These are phyloP conservation scores for Tympanuchus pallidicinctus DNA, from an alignment of 2,113 vertebrate species.

Conservation along the genomic window DNA sequence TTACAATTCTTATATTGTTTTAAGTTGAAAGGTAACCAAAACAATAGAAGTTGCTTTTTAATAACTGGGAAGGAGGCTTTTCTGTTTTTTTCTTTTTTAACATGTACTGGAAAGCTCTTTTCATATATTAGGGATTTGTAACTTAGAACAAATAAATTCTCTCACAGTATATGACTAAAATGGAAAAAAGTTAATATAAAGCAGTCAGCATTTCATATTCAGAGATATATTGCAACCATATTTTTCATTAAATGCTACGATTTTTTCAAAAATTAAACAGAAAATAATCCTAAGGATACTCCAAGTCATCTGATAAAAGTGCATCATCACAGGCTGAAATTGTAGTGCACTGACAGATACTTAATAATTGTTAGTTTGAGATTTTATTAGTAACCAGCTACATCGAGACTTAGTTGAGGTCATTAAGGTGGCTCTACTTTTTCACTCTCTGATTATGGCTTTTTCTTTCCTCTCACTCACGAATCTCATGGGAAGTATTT, in stretches of 20 bases:
- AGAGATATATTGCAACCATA: background rate
- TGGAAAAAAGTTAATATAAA: constrained; percentile 36
- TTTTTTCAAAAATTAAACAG: background rate
- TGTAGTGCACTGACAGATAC: background rate
- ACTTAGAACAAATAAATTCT: constrained; percentile 50
- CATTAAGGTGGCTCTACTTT: constrained; percentile 5
- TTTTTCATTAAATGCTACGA: constrained; percentile 8
- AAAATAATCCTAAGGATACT: constrained; percentile 14
- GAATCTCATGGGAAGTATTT: constrained; percentile 38
- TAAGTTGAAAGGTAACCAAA: constrained; percentile 52
- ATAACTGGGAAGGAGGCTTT: constrained; percentile 16
- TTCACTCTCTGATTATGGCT: background rate
- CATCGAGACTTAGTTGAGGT: background rate
- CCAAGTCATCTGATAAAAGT: background rate
- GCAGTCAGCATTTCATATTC: constrained; percentile 12
- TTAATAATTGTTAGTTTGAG: background rate
- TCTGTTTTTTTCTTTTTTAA: background rate
- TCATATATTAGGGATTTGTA: constrained; percentile 57
- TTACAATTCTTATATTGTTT: background rate
- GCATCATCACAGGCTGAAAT: background rate
- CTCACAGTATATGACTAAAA: constrained; percentile 4
- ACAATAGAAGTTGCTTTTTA: constrained; percentile 19
- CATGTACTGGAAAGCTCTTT: constrained; percentile 29
- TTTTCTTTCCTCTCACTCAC: constrained; percentile 21
- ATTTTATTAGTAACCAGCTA: constrained; percentile 27